Base-by-base conservation (phyloP, 1,140 invertebrate genomes). In the Diabrotica virgifera region DNA sequence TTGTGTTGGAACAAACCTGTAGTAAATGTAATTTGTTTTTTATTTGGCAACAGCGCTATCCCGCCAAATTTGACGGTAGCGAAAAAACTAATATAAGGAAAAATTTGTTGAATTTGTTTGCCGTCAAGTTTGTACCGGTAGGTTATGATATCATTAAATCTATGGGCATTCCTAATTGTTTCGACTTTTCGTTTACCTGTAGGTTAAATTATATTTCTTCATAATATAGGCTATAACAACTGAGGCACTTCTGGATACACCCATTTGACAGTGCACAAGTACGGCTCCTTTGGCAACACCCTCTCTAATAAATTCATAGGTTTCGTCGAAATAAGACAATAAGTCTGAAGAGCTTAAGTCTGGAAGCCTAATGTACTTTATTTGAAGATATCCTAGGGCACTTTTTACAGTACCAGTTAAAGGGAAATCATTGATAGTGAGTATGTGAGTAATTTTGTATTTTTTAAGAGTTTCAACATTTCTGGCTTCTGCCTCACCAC, bases 221-320 rank as follows among this genome's bases (percentile, higher is more conserved):
- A 96, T 95, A 6, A 93, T 77, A 75, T 89, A 95, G 6, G 90
- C 91, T 67, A 94, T 90, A 0, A 95, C 87, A 5, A 94, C 81
- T 0, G 92, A 89, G 0, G 91, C 89, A 71, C 92, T 94, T 63
- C 93, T 81, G 1, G 92, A 94, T 12, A 95, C 87, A 13, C 92
- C 92, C 74, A 88, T 92, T 72, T 93, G 91, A 79, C 92, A 94
- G 72, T 94, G 92, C 0, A 94, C 90, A 6, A 94, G 78, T 5
- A 93, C 82, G 66, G 79, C 86, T 13, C 87, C 86, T 37, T 82
- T 80, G 55, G 80, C 74, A 50, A 74, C 52, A 11, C 87, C 86
- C 11, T 83, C 75, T 61, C 83, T 82, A 40, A 94, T 92, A 71
- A 92, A 94, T 5, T 87, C 79, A 76, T 86, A 87, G 24, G 89